phyloP scores from a whole-genome alignment of 2,113 vertebrate genomes.

The Phylloscopus whistleri region DNA sequence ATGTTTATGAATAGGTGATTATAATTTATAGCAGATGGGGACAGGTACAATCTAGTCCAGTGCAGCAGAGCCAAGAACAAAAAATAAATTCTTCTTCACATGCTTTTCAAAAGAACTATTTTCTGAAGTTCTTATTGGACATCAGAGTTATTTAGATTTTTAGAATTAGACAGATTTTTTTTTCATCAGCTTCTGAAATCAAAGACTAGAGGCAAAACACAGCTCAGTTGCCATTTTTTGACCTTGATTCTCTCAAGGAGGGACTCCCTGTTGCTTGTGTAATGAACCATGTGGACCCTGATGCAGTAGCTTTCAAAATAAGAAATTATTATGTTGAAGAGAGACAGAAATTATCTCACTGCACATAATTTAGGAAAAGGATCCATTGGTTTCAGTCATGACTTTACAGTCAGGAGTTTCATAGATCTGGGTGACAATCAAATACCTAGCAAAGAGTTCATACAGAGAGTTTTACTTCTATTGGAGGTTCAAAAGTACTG shows the following conservation, averaged over 20 bases:
- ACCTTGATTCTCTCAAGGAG: neutral
- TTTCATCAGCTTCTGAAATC: neutral
- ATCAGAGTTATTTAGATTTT: constrained; percentile 18
- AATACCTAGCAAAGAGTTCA: neutral
- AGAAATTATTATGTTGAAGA: neutral
- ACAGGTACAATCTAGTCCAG: neutral
- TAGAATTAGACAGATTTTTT: neutral
- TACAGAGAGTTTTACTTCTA: neutral
- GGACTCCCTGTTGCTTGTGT: neutral
- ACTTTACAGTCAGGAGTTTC: neutral
- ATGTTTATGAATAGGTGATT: neutral
- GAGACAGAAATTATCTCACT: neutral
- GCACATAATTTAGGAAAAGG: neutral
- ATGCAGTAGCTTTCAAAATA: neutral
- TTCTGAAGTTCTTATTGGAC: neutral
- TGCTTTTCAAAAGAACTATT: neutral
- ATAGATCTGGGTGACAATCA: neutral
- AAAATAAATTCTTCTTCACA: neutral
- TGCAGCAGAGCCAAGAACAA: neutral
- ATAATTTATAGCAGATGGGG: neutral
- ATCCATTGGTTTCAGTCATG: neutral
- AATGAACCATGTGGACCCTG: neutral
- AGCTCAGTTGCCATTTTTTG: neutral
- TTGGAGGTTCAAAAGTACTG: neutral
- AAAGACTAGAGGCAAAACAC: neutral